Evolutionary conservation across 92 coral and sea anemone genomes (phyloP).

Genomic region (Siderastrea radians): DNA sequence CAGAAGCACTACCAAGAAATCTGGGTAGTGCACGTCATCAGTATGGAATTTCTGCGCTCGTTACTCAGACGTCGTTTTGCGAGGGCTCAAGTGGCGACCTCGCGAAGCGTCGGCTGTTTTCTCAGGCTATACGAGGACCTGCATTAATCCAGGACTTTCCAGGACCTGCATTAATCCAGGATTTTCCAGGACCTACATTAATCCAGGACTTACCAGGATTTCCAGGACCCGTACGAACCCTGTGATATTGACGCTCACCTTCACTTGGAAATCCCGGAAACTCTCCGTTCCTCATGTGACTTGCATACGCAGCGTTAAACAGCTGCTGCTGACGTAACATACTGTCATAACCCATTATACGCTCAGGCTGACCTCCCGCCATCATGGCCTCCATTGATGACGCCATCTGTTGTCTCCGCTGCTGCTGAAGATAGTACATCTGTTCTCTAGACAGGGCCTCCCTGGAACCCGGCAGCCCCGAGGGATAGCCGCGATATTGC

Average conservation of each 20-base stretch:
- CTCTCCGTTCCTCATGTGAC: constrained; percentile 93
- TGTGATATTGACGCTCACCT: constrained; percentile 48
- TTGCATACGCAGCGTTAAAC: constrained; percentile 86
- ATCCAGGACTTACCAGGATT: not conserved
- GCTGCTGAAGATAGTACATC: constrained; percentile 69
- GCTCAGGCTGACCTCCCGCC: constrained; percentile 78
- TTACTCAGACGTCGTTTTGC: too few relatives aligned
- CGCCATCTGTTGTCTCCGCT: constrained; percentile 71
- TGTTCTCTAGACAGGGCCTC: constrained; percentile 63
- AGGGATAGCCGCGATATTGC: constrained; percentile 68
- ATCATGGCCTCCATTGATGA: constrained; percentile 74
- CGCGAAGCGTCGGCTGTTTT: too few relatives aligned
- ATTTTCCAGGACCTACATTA: too few relatives aligned
- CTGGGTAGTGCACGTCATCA: too few relatives aligned
- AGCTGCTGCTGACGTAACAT: constrained; percentile 91
- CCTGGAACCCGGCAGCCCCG: constrained; percentile 37
- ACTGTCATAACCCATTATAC: constrained; percentile 81
- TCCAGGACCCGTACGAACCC: not conserved
- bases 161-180: not conserved
- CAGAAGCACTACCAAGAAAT: too few relatives aligned
- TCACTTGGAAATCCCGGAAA: constrained; percentile 72
- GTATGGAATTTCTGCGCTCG: too few relatives aligned
- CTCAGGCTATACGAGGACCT: too few relatives aligned
- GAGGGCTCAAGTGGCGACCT: too few relatives aligned
- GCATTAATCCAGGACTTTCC: not conserved